Evolutionary conservation across 2,888 invertebrate species (phyloP).

Genomic region (Leuctra nigra): DNA sequence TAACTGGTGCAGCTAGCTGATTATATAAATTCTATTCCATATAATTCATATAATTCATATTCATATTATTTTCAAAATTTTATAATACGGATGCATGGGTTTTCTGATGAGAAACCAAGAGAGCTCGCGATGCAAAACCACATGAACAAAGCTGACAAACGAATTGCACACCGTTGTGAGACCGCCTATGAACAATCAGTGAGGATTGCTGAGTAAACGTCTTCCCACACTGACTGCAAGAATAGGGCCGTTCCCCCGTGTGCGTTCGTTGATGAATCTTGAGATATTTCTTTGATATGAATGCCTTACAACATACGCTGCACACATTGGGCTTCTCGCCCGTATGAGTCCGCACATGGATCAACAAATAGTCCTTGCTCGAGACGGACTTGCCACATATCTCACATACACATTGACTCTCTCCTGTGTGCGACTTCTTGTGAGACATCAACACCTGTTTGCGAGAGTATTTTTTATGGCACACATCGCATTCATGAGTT

Average conservation of each 20-base stretch:
- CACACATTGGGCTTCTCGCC: slow-evolving; percentile 56
- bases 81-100: too few relatives aligned
- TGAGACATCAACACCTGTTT: slow-evolving; percentile 40
- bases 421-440: slow-evolving; percentile 38
- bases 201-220: slow-evolving; percentile 36
- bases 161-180: slow-evolving; percentile 11
- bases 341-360: slow-evolving; percentile 54
- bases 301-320: slow-evolving; percentile 42
- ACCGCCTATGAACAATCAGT: slow-evolving; percentile 34
- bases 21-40: too few relatives aligned
- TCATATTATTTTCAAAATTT: too few relatives aligned
- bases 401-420: slow-evolving; percentile 51
- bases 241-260: slow-evolving; percentile 34
- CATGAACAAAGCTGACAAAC: slow-evolving; percentile 6
- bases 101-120: slow-evolving; percentile 38
- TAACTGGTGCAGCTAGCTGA: too few relatives aligned
- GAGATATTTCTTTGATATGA: slow-evolving; percentile 32
- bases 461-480: slow-evolving; percentile 40
- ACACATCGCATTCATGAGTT: slow-evolving; percentile 40
- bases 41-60: too few relatives aligned
- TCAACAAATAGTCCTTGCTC: slow-evolving; percentile 52
- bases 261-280: slow-evolving; percentile 37
- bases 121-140: slow-evolving; percentile 21
- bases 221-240: slow-evolving; percentile 36
- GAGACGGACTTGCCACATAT: slow-evolving; percentile 56